Base-by-base conservation (phyloP, 1,140 invertebrate species). In the Anastatus disparis region DNA sequence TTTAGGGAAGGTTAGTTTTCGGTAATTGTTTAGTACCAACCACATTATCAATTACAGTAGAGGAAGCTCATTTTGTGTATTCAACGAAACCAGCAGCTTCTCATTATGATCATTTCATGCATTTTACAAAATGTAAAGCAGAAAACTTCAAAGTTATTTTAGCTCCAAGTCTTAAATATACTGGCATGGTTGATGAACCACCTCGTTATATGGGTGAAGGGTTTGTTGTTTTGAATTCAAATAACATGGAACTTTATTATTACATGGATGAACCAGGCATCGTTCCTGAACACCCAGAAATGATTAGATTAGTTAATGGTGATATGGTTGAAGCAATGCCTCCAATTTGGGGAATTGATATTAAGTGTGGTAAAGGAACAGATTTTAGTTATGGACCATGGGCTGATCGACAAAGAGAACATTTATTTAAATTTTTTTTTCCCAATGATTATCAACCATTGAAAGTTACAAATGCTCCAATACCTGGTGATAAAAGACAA, bases 371-470 rank as follows among this genome's bases (percentile, higher is more conserved):
- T 2, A 97, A 98, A 87, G 96, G 93, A 24, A 99, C 97, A 44
- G 95, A 99, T 81, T 96, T 99, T 76, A 97, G 96, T 83, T 99
- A 98, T 79, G 97, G 97, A 2, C 97, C 98, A 4, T 99, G 97
- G 97, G 97, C 96, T 7, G 97, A 99, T 83, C 88, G 97, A 46
- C 97, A 99, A 83, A 89, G 97, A 68, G 97, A 98, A 83, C 92
- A 97, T 85, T 85, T 99, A 17, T 99, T 95, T 83, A 96, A 93
- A 86, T 98, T 99, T 82, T 99, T 99, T 82, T 98, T 95, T 82
- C 97, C 97, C 3, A 92, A 94, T 69, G 94, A 96, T 83, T 96
- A 93, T 84, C 90, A 93, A 77, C 89, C 90, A 52, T 85, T 93
- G 70, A 89, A 92, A 82, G 88, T 93, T 2, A 94, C 93, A 0